These are phyloP conservation scores for Ara ararauna DNA, from an alignment of 2,797 vertebrate species.

Conservation along the genomic window DNA sequence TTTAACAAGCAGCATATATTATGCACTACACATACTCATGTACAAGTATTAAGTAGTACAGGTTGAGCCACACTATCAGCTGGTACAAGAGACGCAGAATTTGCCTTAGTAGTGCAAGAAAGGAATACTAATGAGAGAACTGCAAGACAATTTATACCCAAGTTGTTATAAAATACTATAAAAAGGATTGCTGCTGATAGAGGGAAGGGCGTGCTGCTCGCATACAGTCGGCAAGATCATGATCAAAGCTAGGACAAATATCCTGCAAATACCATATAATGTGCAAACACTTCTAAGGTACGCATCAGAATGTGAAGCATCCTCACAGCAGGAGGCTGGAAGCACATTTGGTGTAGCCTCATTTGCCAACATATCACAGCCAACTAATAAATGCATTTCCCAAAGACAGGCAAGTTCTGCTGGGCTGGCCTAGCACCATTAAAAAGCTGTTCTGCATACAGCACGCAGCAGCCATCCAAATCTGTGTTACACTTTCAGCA, in stretches of 20 bases:
- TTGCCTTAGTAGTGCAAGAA: background rate
- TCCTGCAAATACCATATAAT: background rate
- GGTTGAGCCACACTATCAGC: background rate
- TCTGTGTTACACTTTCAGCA: background rate
- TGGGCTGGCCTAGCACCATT: background rate
- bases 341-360: background rate
- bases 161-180: conserved; percentile 3
- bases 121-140: conserved; percentile 11
- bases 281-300: conserved; percentile 35
- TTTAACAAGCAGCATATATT: background rate
- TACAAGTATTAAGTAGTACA: rapidly evolving
- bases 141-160: background rate
- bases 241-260: conserved; percentile 59
- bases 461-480: background rate
- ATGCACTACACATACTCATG: background rate
- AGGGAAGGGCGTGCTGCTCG: background rate
- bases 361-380: conserved; percentile 34
- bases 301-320: background rate
- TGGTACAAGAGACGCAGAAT: background rate
- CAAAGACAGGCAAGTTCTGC: conserved; percentile 13
- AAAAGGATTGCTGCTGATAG: conserved; percentile 5
- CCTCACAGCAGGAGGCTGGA: conserved; percentile 29
- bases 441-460: background rate
- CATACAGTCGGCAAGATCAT: conserved; percentile 1
- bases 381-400: conserved; percentile 31